Base-by-base conservation (phyloP, 2,797 vertebrate genomes). In the Monodelphis domestica region DNA sequence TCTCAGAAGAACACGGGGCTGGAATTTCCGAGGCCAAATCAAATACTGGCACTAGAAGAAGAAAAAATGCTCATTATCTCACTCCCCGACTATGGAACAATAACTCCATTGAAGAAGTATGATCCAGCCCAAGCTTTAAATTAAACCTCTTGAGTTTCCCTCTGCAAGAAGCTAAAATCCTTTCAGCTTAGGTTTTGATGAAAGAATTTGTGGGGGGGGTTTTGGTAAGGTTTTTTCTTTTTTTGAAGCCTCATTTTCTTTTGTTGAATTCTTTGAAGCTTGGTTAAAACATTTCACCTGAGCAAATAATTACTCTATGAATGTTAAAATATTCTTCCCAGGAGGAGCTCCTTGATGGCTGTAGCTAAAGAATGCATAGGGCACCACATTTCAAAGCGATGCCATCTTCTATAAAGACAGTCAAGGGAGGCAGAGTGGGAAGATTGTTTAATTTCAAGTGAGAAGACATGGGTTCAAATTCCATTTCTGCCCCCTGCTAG, bases 121-220 rank as follows among this genome's bases (percentile, higher is more conserved):
- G 90, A 94, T 89, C 33, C 78, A 21, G 90, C 78, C 89, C 88
- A 29, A 91, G 95, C 92, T 97, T 95, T 93, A 92, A 87, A 57
- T 95, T 88, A 92, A 90, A 91, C 94, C 94, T 96, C 94, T 93
- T 1, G 94, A 95, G 59, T 91, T 95, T 0, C 91, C 92, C 93
- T 55, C 57, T 0, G 12, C 89, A 91, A 87, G 45, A 57, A 94
- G 92, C 95, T 89, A 91, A 93, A 0, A 33, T 50, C 93, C 9
- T 89, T 94, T 95, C 90, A 95, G 91, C 91, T 95, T n/a, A 90
- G 53, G 88, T 93, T 93, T 56, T 91, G 91, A 96, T 96, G 96
- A 94, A 95, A 87, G 33, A 5, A 0, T 95, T 63, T 53, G 59
- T 63, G n/a, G 55, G 0, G 55, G 2, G 45, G 26, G 14, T 2